Evolutionary conservation across 2,888 invertebrate genomes (phyloP), one percentile per base, ranked within the genome.

Genomic region (Apocheima hispidaria): DNA sequence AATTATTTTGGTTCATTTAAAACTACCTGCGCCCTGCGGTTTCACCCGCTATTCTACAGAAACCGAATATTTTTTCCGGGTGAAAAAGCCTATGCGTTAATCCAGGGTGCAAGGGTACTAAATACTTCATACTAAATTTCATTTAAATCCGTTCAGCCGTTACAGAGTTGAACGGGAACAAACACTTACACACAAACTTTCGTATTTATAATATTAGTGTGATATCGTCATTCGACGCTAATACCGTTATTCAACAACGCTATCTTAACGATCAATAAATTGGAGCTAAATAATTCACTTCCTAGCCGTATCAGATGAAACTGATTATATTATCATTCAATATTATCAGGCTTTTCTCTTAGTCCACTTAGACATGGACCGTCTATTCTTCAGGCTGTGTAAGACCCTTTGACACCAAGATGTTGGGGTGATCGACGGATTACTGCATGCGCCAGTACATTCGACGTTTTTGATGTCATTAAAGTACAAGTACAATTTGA

Each of bases 301-400:
- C 7, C 16, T 20, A 28, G 26, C 53, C 50, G 62, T 58, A 64
- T 30, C 55, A 63, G 73, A 74, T 61, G 53, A 28, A 43, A 36
- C 26, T 12, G 30, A 43, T 16, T 65, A 71, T 69, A 68, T 35
- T 54, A 12, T 60, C 61, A 71, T 74, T 74, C 55, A 68, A 67
- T 72, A 58, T 65, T 66, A 68, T 69, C 58, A 28, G 60, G 35
- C 54, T 60, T 56, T 69, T 63, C 61, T 54, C 57, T 26, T 63
- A 52, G 62, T 55, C 55, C 55, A 50, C 53, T 64, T 52, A 49
- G 48, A 41, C 33, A 9, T 28, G 28, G 9, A 10, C 20, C 14
- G 40, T 50, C 50, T 49, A 44, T 55, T 54, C 60, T 50, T 55
- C 54, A 21, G 9, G 18, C 48, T 18, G 41, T 54, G 49, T 51